phyloP scores from a whole-genome alignment of 2,888 invertebrate genomes.

The Argyresthia albistria region DNA sequence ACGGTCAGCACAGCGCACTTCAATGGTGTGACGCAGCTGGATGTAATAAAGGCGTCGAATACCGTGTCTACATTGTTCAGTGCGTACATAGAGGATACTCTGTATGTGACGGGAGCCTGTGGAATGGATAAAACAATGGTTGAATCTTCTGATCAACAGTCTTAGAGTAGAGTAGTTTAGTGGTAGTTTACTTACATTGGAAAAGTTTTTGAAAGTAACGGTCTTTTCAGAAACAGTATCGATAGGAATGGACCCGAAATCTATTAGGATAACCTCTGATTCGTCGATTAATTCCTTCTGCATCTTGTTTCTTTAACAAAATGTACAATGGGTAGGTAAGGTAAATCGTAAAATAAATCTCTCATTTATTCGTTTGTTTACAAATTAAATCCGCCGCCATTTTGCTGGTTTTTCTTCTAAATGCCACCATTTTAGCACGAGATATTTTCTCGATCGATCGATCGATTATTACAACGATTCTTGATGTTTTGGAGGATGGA shows the following conservation, averaged over 20 bases:
- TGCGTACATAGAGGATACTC: slow-evolving; percentile 42
- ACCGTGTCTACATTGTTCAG: slow-evolving; percentile 50
- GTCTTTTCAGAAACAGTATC: slow-evolving; percentile 37
- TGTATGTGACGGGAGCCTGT: slow-evolving; percentile 20
- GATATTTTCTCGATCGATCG: too few species aligned
- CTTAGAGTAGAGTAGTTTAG: not conserved
- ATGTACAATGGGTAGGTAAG: too few species aligned
- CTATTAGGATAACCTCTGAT: slow-evolving; percentile 16
- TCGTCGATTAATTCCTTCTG: slow-evolving; percentile 1
- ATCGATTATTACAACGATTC: not conserved
- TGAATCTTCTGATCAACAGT: not conserved
- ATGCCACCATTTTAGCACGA: too few species aligned
- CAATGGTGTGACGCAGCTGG: slow-evolving; percentile 31
- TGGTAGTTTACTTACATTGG: slow-evolving; percentile 26
- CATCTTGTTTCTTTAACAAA: not conserved
- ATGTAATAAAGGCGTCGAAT: slow-evolving; percentile 36
- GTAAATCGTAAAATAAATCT: too few species aligned
- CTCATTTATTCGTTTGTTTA: too few species aligned
- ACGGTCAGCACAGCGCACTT: slow-evolving; percentile 34
- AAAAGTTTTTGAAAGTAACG: slow-evolving; percentile 33
- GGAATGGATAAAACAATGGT: not conserved
- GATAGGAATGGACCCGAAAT: slow-evolving; percentile 48
- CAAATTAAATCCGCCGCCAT: too few species aligned
- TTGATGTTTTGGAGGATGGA: not conserved
- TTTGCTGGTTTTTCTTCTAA: too few species aligned